phyloP scores from a whole-genome alignment of 2,888 invertebrate genomes.

The Dyspetes luteomarginatus region DNA sequence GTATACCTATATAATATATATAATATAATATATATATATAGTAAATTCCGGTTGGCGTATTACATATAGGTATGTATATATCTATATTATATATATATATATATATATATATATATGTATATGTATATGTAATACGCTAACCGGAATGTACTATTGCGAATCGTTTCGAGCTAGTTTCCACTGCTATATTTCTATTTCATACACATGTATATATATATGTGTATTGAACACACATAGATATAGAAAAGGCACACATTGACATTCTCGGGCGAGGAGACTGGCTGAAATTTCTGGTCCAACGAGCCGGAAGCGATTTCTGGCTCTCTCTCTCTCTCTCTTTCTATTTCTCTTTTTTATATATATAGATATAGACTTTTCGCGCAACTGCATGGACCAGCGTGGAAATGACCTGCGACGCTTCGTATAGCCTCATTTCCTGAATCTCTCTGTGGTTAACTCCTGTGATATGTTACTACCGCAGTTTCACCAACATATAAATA shows the following conservation, averaged over 20 bases:
- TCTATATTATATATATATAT: not conserved
- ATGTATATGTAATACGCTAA: constrained; percentile 20
- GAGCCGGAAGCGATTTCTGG: constrained; percentile 77
- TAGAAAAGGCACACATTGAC: not conserved
- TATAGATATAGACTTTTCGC: constrained; percentile 62
- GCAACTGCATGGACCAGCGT: constrained; percentile 69
- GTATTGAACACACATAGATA: not conserved
- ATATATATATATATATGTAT: not conserved
- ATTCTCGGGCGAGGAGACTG: constrained; percentile 68
- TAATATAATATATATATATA: not conserved
- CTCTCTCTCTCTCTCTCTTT: too few species aligned
- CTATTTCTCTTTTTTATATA: not conserved
- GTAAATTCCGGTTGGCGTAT: constrained; percentile 46
- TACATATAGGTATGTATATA: not conserved
- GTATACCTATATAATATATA: not conserved
- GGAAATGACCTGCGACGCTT: constrained; percentile 75
- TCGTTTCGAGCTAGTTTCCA: constrained; percentile 39
- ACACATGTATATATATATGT: constrained; percentile 14
- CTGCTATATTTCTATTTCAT: constrained; percentile 12
- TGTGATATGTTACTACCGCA: constrained; percentile 23
- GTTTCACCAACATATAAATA: not conserved
- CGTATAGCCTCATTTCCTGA: constrained; percentile 74
- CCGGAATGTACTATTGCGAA: constrained; percentile 37
- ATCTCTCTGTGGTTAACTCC: constrained; percentile 20
- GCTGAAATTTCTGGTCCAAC: constrained; percentile 75